These are phyloP conservation scores for Lepus oiostolus DNA, from an alignment of 2,797 vertebrate genomes.

Conservation along the genomic window DNA sequence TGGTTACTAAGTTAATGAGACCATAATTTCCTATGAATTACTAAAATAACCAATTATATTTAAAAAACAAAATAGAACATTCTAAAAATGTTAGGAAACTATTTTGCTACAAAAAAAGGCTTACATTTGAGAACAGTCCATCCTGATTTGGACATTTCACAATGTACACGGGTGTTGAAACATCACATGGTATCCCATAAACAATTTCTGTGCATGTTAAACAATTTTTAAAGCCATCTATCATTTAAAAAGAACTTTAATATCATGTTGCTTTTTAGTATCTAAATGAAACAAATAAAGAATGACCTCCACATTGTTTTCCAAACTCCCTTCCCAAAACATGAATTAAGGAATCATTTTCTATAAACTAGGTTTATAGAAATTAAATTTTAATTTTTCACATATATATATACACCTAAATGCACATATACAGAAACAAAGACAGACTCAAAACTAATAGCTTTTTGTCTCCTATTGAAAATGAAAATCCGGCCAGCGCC, in stretches of 20 bases:
- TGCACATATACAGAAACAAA: not conserved
- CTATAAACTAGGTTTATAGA: slow-evolving; percentile 6
- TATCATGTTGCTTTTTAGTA: slow-evolving; percentile 35
- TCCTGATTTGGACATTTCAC: too few species aligned
- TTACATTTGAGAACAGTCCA: too few species aligned
- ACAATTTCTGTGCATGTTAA: too few species aligned
- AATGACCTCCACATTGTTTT: not conserved
- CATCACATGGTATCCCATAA: too few species aligned
- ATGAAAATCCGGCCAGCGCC: slow-evolving; percentile 17
- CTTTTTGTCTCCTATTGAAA: not conserved
- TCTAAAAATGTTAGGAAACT: slow-evolving; percentile 50
- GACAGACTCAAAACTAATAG: not conserved
- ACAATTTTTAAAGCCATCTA: not conserved
- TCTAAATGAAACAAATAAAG: slow-evolving; percentile 46
- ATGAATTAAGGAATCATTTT: slow-evolving; percentile 33
- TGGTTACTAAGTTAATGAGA: slow-evolving; percentile 35
- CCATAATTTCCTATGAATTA: slow-evolving; percentile 26
- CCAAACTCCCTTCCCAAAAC: slow-evolving; percentile 24
- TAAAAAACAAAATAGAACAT: slow-evolving; percentile 38
- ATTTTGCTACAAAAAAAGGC: slow-evolving; percentile 33
- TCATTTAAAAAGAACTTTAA: slow-evolving; percentile 39
- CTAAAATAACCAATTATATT: slow-evolving; percentile 17
- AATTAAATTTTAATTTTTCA: slow-evolving; percentile 2
- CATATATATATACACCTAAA: not conserved
- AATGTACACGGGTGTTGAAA: too few species aligned